These are phyloP conservation scores for Alosa sapidissima DNA, from an alignment of 2,797 vertebrate genomes.

Conservation along the genomic window DNA sequence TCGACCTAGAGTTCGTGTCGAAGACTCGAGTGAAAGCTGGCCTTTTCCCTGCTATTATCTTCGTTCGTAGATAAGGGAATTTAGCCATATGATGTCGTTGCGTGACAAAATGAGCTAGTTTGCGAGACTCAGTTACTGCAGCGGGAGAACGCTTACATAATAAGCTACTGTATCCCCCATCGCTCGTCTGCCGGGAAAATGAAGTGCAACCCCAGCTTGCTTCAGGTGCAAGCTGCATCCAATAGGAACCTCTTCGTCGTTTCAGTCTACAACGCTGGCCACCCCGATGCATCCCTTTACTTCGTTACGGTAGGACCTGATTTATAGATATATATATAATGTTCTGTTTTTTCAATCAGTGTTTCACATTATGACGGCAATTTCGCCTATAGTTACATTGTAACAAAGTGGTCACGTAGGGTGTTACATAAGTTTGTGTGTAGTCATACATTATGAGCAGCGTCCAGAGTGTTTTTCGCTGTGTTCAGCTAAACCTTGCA, in stretches of 20 bases:
- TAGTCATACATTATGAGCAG: background rate
- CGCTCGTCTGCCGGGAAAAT: slow-evolving; percentile 42
- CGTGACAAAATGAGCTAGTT: slow-evolving; percentile 28
- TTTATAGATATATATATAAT: background rate
- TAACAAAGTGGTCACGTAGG: background rate
- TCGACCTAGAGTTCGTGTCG: background rate
- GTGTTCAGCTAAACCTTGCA: too few species aligned
- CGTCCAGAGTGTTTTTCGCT: background rate
- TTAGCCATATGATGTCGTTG: background rate
- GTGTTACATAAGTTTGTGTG: slow-evolving; percentile 37
- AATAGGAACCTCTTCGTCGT: slow-evolving; percentile 8
- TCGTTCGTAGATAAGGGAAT: background rate
- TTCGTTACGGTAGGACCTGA: slow-evolving; percentile 41
- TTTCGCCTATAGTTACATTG: background rate
- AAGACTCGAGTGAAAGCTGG: background rate
- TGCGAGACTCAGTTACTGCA: slow-evolving; percentile 2
- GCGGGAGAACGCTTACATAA: slow-evolving; percentile 20
- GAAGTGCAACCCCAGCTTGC: slow-evolving; percentile 31
- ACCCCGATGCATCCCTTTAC: slow-evolving; percentile 46
- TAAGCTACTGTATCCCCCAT: slow-evolving; percentile 22
- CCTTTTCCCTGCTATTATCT: background rate
- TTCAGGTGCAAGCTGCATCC: slow-evolving; percentile 40
- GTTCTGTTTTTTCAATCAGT: background rate
- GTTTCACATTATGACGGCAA: background rate
- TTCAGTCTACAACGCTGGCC: slow-evolving; percentile 22